phyloP scores from a whole-genome alignment of 2,888 invertebrate genomes.

The Drosophila recens region DNA sequence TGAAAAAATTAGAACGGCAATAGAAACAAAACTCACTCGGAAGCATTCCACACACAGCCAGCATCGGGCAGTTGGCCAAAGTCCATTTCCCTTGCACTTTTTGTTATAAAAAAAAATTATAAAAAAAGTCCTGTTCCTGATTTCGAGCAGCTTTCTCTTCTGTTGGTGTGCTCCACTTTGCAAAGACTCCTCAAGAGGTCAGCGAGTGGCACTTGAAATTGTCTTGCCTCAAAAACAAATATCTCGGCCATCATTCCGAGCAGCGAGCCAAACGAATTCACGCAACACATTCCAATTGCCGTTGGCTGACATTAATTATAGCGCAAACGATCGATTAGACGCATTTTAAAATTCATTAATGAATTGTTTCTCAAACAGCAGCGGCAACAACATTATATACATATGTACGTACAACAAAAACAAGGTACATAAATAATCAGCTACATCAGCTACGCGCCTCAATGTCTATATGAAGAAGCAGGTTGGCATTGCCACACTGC shows the following conservation, averaged over 20 bases:
- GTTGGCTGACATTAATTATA: constrained; percentile 75
- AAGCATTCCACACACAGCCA: constrained; percentile 34
- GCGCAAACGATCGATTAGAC: constrained; percentile 79
- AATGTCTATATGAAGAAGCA: constrained; percentile 56
- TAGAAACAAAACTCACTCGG: constrained; percentile 25
- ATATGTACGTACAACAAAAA: constrained; percentile 25
- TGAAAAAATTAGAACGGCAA: constrained; percentile 32
- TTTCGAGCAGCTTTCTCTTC: constrained; percentile 10
- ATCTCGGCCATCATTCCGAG: constrained; percentile 13
- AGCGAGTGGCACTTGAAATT: constrained; percentile 28
- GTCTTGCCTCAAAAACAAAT: background rate
- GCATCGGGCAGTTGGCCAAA: constrained; percentile 6
- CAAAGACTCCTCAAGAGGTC: background rate
- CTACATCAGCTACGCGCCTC: constrained; percentile 54
- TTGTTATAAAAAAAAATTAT: background rate
- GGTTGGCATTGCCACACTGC: constrained; percentile 50
- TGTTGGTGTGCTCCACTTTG: background rate
- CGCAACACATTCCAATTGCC: constrained; percentile 74
- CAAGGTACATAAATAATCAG: constrained; percentile 74
- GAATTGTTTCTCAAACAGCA: constrained; percentile 78
- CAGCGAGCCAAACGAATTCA: constrained; percentile 45
- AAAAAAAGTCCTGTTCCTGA: constrained; percentile 1
- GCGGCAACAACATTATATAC: constrained; percentile 39
- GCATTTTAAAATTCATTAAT: constrained; percentile 81
- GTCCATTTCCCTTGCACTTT: constrained; percentile 21